Evolutionary conservation across 2,797 vertebrate genomes (phyloP).

Genomic region (Coccyzus lansbergi): DNA sequence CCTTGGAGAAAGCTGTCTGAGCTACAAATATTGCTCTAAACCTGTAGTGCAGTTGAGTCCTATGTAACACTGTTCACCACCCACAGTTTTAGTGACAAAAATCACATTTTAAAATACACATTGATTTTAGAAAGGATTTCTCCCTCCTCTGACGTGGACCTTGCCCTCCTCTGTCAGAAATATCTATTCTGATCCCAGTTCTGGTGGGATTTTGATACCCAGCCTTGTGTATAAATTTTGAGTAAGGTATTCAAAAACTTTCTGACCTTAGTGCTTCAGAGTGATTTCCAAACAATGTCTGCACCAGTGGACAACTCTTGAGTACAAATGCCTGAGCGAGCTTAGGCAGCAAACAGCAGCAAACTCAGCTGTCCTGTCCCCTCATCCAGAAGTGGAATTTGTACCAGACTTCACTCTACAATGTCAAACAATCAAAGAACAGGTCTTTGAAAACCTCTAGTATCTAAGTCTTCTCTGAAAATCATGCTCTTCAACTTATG

Average conservation of each 20-base stretch:
- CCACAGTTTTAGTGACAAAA: background rate
- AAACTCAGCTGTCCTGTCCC: background rate
- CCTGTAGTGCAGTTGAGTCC: background rate
- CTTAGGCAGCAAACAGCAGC: background rate
- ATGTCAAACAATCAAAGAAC: background rate
- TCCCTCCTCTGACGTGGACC: background rate
- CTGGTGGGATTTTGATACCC: background rate
- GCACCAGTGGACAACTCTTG: background rate
- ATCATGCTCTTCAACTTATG: background rate
- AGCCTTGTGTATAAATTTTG: background rate
- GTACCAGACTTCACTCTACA: background rate
- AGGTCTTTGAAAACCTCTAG: background rate
- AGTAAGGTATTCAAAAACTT: background rate
- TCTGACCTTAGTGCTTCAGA: background rate
- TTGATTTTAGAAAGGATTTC: background rate
- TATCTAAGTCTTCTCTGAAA: background rate
- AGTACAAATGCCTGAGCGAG: background rate
- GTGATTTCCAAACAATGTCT: background rate
- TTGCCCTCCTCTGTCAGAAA: background rate
- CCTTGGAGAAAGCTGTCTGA: background rate
- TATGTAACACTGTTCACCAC: background rate
- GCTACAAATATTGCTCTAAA: background rate
- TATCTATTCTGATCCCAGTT: background rate
- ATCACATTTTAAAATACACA: background rate
- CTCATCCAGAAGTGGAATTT: background rate